Base-by-base conservation (phyloP, 2,888 invertebrate species). In the Drosophila maculinotata region DNA sequence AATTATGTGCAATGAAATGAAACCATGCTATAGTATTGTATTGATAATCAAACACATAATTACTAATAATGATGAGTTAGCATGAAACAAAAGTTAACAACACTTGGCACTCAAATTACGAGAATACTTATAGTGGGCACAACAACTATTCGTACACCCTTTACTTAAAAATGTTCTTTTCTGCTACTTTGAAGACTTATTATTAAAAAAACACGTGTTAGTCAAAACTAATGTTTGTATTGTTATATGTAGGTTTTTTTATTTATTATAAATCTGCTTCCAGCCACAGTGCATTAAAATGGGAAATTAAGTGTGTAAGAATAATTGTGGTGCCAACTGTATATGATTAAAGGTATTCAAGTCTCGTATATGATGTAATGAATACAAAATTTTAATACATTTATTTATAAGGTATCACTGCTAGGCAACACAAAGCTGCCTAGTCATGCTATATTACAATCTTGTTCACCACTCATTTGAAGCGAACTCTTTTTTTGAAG, bases 391-490 rank as follows among this genome's bases (percentile, higher is more conserved):
- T 41, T 12, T 12, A 15, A 56, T 25, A 3, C 2, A 15, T 7
- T 15, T 44, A 6, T n/a, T n/a, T n/a, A n/a, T 20, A 20, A 15
- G 14, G 1, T 6, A 14, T 12, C 8, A 10, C 23, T 10, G 30
- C 12, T 12, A 1, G 2, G 6, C 5, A 12, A 25, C 17, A 14
- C 17, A 14, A 31, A 58, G 12, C 14, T 41, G 31, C 3, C 42
- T 1, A 42, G 49, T 83, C 84, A 83, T 68, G 68, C 63, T 7
- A 48, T 48, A 31, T 39, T 48, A 64, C 42, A 53, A 25, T 53
- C 44, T 73, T 52, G 47, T 51, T 17, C 10, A 12, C 26, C 20
- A 20, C 33, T 1, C 9, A 17, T 35, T 36, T 17, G 8, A 30
- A 45, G 20, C 7, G 23, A 54, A 38, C 33, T 35, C 6, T 25